Evolutionary conservation across 2,113 vertebrate species (phyloP).

Genomic region (Chascanopsetta lugubris): DNA sequence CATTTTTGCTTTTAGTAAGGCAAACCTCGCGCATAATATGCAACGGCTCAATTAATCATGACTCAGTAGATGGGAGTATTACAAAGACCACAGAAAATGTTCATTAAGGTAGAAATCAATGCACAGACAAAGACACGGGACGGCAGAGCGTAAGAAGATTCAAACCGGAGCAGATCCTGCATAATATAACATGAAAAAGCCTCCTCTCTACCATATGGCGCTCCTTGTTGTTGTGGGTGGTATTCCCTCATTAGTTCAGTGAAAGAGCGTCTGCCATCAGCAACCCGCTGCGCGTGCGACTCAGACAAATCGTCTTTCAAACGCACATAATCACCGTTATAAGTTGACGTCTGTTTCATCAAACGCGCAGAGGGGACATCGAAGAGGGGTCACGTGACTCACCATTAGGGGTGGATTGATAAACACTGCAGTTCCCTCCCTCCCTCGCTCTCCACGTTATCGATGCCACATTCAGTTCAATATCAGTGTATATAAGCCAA

Average conservation of each 20-base stretch:
- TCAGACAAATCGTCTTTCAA: conserved; percentile 16
- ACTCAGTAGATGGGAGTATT: not conserved
- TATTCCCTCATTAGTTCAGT: conserved; percentile 29
- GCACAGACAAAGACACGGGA: not conserved
- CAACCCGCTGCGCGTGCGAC: conserved; percentile 17
- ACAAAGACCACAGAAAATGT: not conserved
- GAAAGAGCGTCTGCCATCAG: conserved; percentile 15
- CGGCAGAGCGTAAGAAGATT: not conserved
- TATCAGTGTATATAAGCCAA: conserved; percentile 12
- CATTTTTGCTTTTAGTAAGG: not conserved
- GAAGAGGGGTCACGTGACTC: conserved; percentile 1
- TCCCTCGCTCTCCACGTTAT: not conserved
- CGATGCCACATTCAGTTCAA: not conserved
- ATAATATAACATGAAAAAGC: conserved; percentile 11
- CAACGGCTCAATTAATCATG: not conserved
- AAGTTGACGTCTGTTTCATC: conserved; percentile 7
- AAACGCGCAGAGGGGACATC: conserved; percentile 5
- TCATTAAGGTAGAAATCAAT: not conserved
- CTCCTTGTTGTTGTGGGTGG: conserved; percentile 32
- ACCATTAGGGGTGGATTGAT: conserved; percentile 19
- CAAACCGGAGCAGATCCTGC: not conserved
- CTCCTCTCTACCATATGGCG: conserved; percentile 30
- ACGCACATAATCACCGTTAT: conserved; percentile 2
- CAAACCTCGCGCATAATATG: not conserved
- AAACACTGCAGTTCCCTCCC: conserved; percentile 3